Conservation (phyloP, 2,888 invertebrate species). For the Xestia sexstrigata region DNA sequence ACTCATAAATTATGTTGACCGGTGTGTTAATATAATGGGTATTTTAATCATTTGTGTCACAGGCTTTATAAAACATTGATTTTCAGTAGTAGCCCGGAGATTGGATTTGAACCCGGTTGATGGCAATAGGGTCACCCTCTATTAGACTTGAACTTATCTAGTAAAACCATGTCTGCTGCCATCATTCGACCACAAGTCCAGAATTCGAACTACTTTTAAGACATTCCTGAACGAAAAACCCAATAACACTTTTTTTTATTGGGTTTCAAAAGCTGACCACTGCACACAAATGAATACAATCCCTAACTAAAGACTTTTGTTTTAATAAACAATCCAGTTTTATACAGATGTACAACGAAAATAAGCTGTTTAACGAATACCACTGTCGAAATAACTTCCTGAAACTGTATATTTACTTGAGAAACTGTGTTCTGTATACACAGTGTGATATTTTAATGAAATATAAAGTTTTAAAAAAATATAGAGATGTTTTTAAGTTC, state of each 20-base stretch:
- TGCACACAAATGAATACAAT: constrained; percentile 7
- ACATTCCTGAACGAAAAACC: background rate
- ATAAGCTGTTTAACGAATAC: constrained; percentile 10
- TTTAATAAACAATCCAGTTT: constrained; percentile 19
- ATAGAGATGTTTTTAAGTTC: background rate
- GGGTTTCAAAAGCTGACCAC: background rate
- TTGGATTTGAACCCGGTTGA: background rate
- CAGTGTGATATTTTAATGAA: constrained; percentile 8
- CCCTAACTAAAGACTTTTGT: constrained; percentile 17
- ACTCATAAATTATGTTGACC: constrained; percentile 17
- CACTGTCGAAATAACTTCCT: constrained; percentile 7
- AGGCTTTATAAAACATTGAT: background rate
- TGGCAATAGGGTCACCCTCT: background rate
- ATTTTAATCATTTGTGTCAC: constrained; percentile 2
- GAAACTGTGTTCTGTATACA: constrained; percentile 11
- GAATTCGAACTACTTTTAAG: background rate
- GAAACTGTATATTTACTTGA: background rate
- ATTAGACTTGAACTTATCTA: background rate
- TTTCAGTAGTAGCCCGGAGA: background rate
- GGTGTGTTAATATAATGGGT: constrained; percentile 4
- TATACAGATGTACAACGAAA: background rate
- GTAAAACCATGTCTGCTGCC: background rate
- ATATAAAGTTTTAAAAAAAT: background rate
- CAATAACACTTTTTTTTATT: background rate
- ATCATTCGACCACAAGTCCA: background rate